Percentiles rank a stretch among this genome's conserved stretches.
phyloP scores from a whole-genome alignment of 1,140 invertebrate genomes.

The Drosophila bocqueti region DNA sequence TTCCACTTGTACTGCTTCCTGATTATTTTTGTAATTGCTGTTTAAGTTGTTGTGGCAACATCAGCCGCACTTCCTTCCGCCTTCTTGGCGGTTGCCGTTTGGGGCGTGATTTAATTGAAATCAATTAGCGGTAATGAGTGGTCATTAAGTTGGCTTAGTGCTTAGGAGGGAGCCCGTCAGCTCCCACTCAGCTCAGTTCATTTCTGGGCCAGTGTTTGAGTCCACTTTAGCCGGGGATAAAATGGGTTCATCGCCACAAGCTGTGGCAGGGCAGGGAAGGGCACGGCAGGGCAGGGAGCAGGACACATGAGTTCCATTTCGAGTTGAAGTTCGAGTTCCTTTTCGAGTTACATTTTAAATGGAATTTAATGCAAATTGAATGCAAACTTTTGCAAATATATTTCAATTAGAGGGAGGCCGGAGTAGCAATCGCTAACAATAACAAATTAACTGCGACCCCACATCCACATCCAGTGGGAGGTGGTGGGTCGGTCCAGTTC shows the following conservation, averaged over 20 bases:
- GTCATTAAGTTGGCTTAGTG: constrained; percentile 79
- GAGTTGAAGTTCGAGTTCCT: neutral
- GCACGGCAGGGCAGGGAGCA: neutral
- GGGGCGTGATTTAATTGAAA: constrained; percentile 84
- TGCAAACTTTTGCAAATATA: constrained; percentile 67
- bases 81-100: constrained; percentile 52
- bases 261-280: neutral
- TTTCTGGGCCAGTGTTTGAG: constrained; percentile 11
- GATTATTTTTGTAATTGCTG: constrained; percentile 83
- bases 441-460: constrained; percentile 70
- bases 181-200: constrained; percentile 16
- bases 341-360: constrained; percentile 30
- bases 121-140: constrained; percentile 85
- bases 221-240: constrained; percentile 7
- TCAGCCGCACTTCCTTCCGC: constrained; percentile 60
- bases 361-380: constrained; percentile 71
- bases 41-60: constrained; percentile 80
- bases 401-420: constrained; percentile 65
- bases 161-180: neutral
- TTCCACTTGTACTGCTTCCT: constrained; percentile 48
- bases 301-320: constrained; percentile 10
- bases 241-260: constrained; percentile 7
- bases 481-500: constrained; percentile 22
- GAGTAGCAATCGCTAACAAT: constrained; percentile 58
- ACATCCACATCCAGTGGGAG: neutral